Base-by-base conservation (phyloP, 2,888 invertebrate species). In the Matsumyia berberina region DNA sequence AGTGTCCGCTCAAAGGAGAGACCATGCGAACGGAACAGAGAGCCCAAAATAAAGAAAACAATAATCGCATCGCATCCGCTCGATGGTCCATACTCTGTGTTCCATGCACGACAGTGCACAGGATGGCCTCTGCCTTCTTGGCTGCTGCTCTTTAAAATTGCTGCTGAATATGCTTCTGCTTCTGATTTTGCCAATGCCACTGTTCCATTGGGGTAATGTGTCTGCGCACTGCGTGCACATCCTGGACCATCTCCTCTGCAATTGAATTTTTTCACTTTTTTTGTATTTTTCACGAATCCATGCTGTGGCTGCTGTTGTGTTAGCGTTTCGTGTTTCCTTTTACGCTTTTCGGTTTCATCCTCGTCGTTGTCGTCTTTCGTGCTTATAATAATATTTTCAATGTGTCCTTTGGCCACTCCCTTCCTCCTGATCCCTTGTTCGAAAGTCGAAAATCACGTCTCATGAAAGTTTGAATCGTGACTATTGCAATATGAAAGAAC, bases 401-500 rank as follows among this genome's bases (percentile, higher is more conserved):
- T 80, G 80, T 85, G 80, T 85, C 85, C 85, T 85, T 70, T 70
- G 64, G 66, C 39, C 19, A 4, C 29, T 5, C 62, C 49, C 35
- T 29, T 31, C 29, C 15, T 19, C 24, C 39, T 80, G 80, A 85
- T 85, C 85, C 70, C 80, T 80, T 80, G 74, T 80, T 85, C 80
- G 66, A 62, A 74, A 86, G 81, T 81, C 77, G 81, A 81, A 86
- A 86, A 86, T 81, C 86, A 86, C 86, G 86, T 86, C 86, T 67
- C 81, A 62, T 80, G 81, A 77, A 86, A 86, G 31, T 86, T 73
- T 86, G 60, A 72, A 76, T 86, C 86, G 86, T 86, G 86, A 86
- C 86, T 81, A 86, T 86, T 67, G 86, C 80, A 86, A 86, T 74
- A 86, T 86, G 85, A 86, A 80, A 76, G 74, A 85, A 85, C 85